Evolutionary conservation across 2,888 invertebrate species (phyloP), one percentile per base, ranked within the genome.

Genomic region (Ctenicera cuprea): DNA sequence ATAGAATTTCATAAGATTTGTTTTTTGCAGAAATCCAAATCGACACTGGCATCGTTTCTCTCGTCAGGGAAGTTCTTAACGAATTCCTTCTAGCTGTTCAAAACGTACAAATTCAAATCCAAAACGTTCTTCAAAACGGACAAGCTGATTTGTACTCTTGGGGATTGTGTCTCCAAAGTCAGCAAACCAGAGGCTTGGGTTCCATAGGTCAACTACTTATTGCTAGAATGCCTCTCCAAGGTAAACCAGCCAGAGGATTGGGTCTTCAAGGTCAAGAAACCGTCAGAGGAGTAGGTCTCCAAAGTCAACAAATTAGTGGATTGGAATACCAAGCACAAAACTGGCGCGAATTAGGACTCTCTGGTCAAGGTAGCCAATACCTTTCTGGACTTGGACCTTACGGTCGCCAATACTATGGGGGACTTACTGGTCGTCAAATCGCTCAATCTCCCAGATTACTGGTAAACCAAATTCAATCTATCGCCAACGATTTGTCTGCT

Each of bases 81-180:
- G 63, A 70, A 9, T 70, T 70, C 43, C 26, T 70, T 3, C 18
- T 26, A 14, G 50, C 54, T 14, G 45, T 70, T 4, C 70, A 64
- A 37, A 70, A 70, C 54, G 63, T 70, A 14, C 12, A 52, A 20
- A 52, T 70, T 9, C 70, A 70, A 64, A 41, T 70, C 14, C 41
- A 52, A 3, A 63, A 54, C 30, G 57, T 48, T 14, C 41, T 45
- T 11, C 62, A 43, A 30, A 26, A 8, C 26, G 26, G 30, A 20
- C 62, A 41, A 26, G 14, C 18, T 26, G n/a, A 43, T 20, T 14
- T 37, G 11, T 33, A 33, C 57, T 20, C 18, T 22, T 30, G 30
- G 30, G 45, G 62, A 43, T 37, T 37, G 9, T 16, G 18, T n/a
- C 26, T 26, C 8, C 22, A 50, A 50, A 26, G 50, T 12, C n/a